These are phyloP conservation scores for Champsocephalus esox DNA, from an alignment of 2,797 vertebrate genomes.

Conservation along the genomic window DNA sequence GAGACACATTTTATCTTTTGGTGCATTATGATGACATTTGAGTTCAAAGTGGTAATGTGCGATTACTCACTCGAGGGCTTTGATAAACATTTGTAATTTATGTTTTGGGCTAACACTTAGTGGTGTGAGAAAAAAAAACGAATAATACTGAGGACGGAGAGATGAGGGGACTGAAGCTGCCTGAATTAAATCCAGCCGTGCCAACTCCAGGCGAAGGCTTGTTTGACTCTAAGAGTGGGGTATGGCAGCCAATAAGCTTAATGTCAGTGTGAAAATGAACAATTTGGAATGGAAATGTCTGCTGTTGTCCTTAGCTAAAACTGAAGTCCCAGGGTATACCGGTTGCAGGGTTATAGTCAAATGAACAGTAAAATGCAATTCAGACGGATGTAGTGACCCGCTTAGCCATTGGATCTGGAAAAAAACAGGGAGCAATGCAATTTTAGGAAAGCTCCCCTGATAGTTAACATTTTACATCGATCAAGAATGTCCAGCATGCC, in stretches of 20 bases:
- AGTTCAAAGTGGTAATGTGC: not conserved
- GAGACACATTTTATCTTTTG: not conserved
- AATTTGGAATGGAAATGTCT: not conserved
- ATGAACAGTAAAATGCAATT: constrained; percentile 13
- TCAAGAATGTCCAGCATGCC: not conserved
- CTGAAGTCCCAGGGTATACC: not conserved
- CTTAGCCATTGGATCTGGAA: constrained; percentile 22
- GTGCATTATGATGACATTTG: not conserved
- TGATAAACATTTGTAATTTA: not conserved
- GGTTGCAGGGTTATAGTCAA: constrained; percentile 1
- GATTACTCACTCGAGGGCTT: not conserved
- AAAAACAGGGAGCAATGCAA: not conserved
- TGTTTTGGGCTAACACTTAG: not conserved
- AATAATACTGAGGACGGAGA: not conserved
- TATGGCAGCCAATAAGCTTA: not conserved
- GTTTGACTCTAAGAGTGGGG: not conserved
- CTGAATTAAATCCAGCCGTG: not conserved
- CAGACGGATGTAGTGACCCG: constrained; percentile 17
- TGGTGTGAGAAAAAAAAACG: not conserved
- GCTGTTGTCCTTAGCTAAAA: not conserved
- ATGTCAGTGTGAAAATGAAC: not conserved
- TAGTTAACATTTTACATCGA: not conserved
- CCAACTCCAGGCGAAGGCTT: not conserved
- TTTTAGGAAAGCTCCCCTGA: not conserved
- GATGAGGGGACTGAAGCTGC: not conserved